These are phyloP conservation scores for Rhopalosiphum padi DNA, from an alignment of 1,140 invertebrate species.

Conservation along the genomic window DNA sequence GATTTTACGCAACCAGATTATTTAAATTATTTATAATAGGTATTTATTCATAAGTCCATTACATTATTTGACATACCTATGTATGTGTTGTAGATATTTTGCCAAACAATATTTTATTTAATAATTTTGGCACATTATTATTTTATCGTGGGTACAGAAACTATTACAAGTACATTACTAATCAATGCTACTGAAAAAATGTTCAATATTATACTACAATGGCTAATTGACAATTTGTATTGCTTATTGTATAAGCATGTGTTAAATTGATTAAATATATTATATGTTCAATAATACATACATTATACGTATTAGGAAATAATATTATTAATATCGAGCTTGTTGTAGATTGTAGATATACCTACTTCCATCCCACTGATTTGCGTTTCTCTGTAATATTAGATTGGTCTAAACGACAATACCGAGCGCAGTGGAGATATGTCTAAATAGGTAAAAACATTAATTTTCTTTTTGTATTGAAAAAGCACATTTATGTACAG, in stretches of 20 bases:
- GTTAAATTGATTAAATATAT: background rate
- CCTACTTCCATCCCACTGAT: background rate
- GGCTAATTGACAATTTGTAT: background rate
- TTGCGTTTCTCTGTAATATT: background rate
- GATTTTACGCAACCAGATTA: background rate
- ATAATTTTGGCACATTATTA: background rate
- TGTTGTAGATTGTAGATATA: background rate
- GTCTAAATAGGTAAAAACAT: no score
- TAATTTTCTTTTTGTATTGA: no score
- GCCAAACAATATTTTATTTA: slow-evolving; percentile 1
- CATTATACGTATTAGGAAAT: background rate
- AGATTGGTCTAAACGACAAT: background rate
- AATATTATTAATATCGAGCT: background rate
- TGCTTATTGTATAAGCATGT: background rate
- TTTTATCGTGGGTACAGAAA: background rate
- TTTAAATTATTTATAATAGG: background rate
- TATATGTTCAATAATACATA: background rate
- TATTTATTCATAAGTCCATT: background rate
- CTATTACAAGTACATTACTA: background rate
- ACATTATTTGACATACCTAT: background rate
- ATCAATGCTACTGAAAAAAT: background rate
- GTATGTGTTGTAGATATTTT: background rate
- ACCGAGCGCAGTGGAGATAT: no score
- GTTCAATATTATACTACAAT: background rate
- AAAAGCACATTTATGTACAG: no score